Evolutionary conservation across 2,888 invertebrate species (phyloP), one percentile per base, ranked within the genome.

Genomic region (Amphipoea oculea): DNA sequence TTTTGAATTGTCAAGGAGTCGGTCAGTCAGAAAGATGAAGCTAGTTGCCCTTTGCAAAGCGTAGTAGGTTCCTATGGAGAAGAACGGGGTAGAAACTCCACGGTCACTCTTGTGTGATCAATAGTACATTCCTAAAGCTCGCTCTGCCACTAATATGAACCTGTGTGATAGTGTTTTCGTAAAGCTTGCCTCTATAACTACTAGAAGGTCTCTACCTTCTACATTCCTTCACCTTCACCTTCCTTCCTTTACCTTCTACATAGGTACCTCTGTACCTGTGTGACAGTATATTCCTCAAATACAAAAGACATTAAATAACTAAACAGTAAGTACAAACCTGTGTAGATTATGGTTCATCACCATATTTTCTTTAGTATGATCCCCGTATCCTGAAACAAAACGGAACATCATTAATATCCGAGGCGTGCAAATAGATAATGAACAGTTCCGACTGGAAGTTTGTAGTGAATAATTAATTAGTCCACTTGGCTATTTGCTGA

Each of bases 261-360:
- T n/a, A n/a, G n/a, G n/a, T n/a, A n/a, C n/a, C n/a, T n/a, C 1
- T 29, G 51, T 7, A 54, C 23, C 20, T 9, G 23, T 54, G 54
- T 7, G 23, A 57, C 54, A 57, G 23, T 23, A 57, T 23, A 20
- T 57, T 57, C 7, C 54, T 57, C 23, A 57, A 57, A 57, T 57
- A 54, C 3, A 3, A 29, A 63, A 63, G 12, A 51, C 45, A 7
- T 7, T 36, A 36, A 36, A 36, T 20, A 11, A 42, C 29, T 2
- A 23, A 42, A 2, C 23, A 36, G 36, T 36, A 36, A 36, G 36
- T 2, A 94, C 94, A 78, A 85, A 97, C 97, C 97, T 97, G 92
- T 97, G 96, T 86, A 97, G 87, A 86, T 97, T 97, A 89, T 96
- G 96, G 92, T 93, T 97, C 95, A 96, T 95, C 92, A 97, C 96